phyloP scores from a whole-genome alignment of 1,140 invertebrate genomes.

The Lycorma delicatula region DNA sequence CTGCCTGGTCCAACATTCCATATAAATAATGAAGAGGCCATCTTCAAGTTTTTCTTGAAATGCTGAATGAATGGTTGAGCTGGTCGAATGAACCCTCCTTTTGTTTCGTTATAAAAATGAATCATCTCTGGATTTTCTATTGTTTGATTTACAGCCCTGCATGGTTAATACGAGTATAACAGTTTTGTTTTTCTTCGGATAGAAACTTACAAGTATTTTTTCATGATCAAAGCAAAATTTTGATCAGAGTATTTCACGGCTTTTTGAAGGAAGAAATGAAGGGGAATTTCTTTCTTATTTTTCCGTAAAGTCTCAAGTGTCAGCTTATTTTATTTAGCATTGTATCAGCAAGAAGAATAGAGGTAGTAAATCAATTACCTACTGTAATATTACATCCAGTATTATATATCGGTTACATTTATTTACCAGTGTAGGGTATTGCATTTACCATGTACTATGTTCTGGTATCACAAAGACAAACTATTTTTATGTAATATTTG shows the following conservation, averaged over 20 bases:
- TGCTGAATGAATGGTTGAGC: not conserved
- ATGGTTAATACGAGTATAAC: not conserved
- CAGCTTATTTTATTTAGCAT: conserved; percentile 33
- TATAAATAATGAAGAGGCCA: not conserved
- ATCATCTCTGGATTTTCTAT: not conserved
- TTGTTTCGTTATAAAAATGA: not conserved
- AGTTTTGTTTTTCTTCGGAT: not conserved
- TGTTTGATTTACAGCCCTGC: not conserved
- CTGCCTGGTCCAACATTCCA: conserved; percentile 1
- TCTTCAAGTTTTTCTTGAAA: not conserved
- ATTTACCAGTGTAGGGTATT: conserved; percentile 29
- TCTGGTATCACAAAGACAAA: conserved; percentile 16
- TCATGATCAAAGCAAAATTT: not conserved
- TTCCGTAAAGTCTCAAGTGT: conserved; percentile 36
- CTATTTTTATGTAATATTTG: conserved; percentile 25
- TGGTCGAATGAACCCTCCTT: not conserved
- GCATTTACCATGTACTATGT: conserved; percentile 22
- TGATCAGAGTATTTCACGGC: not conserved
- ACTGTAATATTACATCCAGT: conserved; percentile 36
- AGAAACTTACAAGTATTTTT: not conserved
- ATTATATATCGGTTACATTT: conserved; percentile 32
- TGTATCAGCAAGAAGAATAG: conserved; percentile 31
- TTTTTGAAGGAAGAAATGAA: not conserved
- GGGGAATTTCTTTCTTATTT: conserved; percentile 37
- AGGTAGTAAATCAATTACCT: conserved; percentile 38